Evolutionary conservation across 2,113 vertebrate species (phyloP).

Genomic region (Collichthys lucidus): DNA sequence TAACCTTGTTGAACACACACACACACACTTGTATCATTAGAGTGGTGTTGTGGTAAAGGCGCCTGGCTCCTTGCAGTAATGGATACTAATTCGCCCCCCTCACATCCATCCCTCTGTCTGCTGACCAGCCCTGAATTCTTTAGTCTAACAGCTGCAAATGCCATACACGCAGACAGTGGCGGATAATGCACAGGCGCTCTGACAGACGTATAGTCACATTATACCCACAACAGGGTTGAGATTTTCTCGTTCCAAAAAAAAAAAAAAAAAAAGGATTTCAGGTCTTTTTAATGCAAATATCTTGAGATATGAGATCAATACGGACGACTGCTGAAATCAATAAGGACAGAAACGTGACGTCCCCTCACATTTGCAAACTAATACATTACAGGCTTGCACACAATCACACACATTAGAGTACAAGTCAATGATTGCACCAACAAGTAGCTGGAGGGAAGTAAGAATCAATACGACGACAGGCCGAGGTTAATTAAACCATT

Average conservation of each 20-base stretch:
- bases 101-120: constrained; percentile 7
- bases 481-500: constrained; percentile 17
- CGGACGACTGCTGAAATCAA: neutral
- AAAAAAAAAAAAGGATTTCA: neutral
- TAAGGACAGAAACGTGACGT: neutral
- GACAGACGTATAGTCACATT: neutral
- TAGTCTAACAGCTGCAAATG: constrained; percentile 46
- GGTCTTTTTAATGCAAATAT: neutral
- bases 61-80: constrained; percentile 25
- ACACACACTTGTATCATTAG: neutral
- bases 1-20: neutral
- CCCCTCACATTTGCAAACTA: neutral
- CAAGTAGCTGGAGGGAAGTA: neutral
- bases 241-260: neutral
- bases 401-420: neutral
- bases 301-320: neutral
- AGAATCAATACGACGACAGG: constrained; percentile 14
- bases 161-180: neutral
- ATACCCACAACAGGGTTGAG: neutral
- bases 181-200: constrained; percentile 2
- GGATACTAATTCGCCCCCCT: constrained; percentile 21
- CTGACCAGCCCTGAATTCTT: constrained; percentile 34
- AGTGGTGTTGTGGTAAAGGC: constrained; percentile 2
- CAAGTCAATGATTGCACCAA: neutral
- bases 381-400: neutral